Evolutionary conservation across 2,797 vertebrate species (phyloP).

Genomic region (Gorsachius magnificus): DNA sequence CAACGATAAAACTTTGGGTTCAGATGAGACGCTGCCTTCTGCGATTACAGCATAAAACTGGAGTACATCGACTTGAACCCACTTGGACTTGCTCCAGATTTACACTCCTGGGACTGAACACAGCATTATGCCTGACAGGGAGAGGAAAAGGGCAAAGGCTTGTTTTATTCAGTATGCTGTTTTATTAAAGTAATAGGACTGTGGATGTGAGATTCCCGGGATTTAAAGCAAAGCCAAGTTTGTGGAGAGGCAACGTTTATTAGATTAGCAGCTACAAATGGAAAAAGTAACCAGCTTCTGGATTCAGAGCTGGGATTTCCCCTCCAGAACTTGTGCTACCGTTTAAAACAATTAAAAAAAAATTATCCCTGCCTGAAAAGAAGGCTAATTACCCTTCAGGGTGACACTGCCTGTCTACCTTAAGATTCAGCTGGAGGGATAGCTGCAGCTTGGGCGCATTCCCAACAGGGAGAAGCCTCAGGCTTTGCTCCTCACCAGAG

Average conservation of each 20-base stretch:
- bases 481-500: neutral
- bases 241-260: neutral
- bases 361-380: neutral
- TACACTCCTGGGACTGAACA: neutral
- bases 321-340: neutral
- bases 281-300: neutral
- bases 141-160: neutral
- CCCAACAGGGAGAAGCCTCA: slow-evolving; percentile 2
- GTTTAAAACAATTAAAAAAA: neutral
- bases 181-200: neutral
- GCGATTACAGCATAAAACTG: neutral
- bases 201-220: neutral
- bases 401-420: neutral
- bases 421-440: neutral
- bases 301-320: neutral
- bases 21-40: neutral
- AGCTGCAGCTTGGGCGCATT: neutral
- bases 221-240: neutral
- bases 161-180: neutral
- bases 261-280: neutral
- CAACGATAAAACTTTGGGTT: neutral
- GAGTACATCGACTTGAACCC: neutral
- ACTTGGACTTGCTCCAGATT: neutral
- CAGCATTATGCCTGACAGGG: neutral
- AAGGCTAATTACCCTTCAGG: neutral